A percentile compares a stretch with the other conserved stretches of the same genome.
Evolutionary conservation across 2,797 vertebrate species (phyloP).

Genomic region (Ctenopoma kingsleyae): DNA sequence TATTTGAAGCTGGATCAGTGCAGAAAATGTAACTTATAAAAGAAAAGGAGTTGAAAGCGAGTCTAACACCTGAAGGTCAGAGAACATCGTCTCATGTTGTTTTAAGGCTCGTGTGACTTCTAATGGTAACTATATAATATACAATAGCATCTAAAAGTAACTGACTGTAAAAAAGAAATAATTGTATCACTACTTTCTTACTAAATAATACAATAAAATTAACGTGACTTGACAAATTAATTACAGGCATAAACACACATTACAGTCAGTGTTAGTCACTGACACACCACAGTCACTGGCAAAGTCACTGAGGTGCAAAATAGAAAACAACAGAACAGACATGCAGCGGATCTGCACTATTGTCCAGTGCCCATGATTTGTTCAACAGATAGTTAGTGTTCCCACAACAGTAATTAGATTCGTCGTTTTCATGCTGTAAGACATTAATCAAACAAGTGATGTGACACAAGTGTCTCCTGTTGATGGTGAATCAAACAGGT

Average conservation of each 20-base stretch:
- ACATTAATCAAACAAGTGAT: constrained; percentile 34
- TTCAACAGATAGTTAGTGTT: not conserved
- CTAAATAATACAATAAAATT: too few species aligned
- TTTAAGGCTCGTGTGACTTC: not conserved
- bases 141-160: too few species aligned
- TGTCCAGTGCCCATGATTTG: not conserved
- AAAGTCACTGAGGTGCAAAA: not conserved
- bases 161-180: not conserved
- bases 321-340: not conserved
- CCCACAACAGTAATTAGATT: not conserved
- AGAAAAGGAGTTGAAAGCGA: not conserved
- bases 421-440: not conserved
- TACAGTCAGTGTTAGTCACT: too few species aligned
- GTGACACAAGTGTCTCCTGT: constrained; percentile 55
- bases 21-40: constrained; percentile 7
- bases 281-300: not conserved
- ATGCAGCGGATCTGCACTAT: not conserved
- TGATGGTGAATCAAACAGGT: constrained; percentile 72
- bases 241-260: not conserved
- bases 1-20: constrained; percentile 18
- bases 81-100: not conserved
- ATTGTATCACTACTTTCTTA: too few species aligned
- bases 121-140: too few species aligned
- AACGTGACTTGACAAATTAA: not conserved
- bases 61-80: not conserved